Evolutionary conservation across 2,797 vertebrate species (phyloP).

Genomic region (Moxostoma hubbsi): DNA sequence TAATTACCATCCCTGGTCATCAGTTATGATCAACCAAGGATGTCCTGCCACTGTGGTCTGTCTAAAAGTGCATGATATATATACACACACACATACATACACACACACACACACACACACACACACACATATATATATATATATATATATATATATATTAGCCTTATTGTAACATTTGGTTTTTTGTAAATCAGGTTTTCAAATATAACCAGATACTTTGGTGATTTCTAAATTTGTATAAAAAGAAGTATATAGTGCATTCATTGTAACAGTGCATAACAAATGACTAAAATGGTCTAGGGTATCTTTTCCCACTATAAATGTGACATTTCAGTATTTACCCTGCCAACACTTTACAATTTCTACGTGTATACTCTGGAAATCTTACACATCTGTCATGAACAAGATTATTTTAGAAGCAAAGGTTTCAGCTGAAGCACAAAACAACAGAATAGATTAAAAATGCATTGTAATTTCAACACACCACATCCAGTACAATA

Average conservation of each 20-base stretch:
- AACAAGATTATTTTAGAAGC: slow-evolving; percentile 55
- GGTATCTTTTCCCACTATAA: slow-evolving; percentile 14
- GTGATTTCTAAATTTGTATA: slow-evolving; percentile 73
- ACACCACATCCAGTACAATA: background rate
- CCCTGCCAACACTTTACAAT: slow-evolving; percentile 62
- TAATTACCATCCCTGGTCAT: background rate
- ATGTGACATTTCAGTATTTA: slow-evolving; percentile 65
- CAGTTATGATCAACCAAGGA: background rate
- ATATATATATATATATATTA: slow-evolving; percentile 22
- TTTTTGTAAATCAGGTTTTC: too few species aligned
- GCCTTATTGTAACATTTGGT: too few species aligned
- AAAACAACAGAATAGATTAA: slow-evolving; percentile 45
- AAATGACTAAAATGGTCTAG: slow-evolving; percentile 69
- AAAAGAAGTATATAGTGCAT: slow-evolving; percentile 79
- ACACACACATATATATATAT: too few species aligned
- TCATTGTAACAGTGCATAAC: slow-evolving; percentile 75
- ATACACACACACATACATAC: too few species aligned
- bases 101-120: too few species aligned
- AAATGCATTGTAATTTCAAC: background rate
- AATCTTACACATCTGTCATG: slow-evolving; percentile 65
- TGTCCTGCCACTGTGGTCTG: background rate
- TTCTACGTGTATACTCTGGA: slow-evolving; percentile 68
- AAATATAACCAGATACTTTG: slow-evolving; percentile 56
- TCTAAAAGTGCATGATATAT: too few species aligned
- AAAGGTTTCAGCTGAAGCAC: slow-evolving; percentile 58